Conservation (phyloP, 2,797 vertebrate species). For the Thaleichthys pacificus region DNA sequence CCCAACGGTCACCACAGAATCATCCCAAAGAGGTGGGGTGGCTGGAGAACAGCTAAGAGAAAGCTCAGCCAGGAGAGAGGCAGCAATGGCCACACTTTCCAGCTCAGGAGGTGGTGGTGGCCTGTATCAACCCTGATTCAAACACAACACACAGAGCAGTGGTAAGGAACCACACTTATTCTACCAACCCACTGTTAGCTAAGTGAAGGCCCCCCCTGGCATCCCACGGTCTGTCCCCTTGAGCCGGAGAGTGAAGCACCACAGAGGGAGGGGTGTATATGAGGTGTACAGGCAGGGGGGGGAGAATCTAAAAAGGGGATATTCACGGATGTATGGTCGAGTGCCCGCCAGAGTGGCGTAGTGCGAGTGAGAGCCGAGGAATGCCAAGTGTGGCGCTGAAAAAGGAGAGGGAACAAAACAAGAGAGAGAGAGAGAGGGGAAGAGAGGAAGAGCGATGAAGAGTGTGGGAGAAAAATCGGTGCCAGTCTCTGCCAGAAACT, state of each 20-base stretch:
- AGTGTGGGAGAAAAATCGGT: constrained; percentile 69
- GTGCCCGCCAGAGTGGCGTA: constrained; percentile 84
- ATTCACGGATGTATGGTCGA: constrained; percentile 84
- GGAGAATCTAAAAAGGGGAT: constrained; percentile 73
- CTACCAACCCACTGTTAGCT: neutral
- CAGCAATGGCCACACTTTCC: constrained; percentile 61
- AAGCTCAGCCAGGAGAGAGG: constrained; percentile 73
- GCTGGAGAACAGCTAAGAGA: constrained; percentile 62
- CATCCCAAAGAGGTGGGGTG: neutral
- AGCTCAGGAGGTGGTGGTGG: constrained; percentile 52
- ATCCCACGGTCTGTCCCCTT: constrained; percentile 7
- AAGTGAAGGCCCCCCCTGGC: neutral
- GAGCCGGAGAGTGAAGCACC: constrained; percentile 62
- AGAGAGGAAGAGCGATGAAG: constrained; percentile 67
- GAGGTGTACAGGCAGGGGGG: constrained; percentile 8
- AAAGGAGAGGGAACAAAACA: constrained; percentile 63
- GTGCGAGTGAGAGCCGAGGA: constrained; percentile 85
- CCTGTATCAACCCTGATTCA: constrained; percentile 20
- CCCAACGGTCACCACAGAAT: neutral
- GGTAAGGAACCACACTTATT: constrained; percentile 31
- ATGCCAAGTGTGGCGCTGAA: constrained; percentile 82
- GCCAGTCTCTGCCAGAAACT: constrained; percentile 59
- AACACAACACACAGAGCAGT: constrained; percentile 7
- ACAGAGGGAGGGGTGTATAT: constrained; percentile 37
- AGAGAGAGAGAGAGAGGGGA: constrained; percentile 42